phyloP scores from a whole-genome alignment of 64 coral and sea anemone genomes.

The Stylophora pistillata region DNA sequence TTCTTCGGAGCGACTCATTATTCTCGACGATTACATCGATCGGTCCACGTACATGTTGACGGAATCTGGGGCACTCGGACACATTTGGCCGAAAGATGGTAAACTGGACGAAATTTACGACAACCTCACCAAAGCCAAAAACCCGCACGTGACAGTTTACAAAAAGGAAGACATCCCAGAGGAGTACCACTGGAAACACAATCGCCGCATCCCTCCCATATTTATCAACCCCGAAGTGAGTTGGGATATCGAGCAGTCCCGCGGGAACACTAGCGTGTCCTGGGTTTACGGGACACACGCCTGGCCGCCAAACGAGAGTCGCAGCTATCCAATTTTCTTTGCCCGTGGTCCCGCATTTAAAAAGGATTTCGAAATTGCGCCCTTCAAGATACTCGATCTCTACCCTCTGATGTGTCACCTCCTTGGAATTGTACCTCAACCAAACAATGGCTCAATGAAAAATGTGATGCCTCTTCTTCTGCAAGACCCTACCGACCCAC shows the following conservation, averaged over 20 bases:
- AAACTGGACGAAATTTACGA: constrained; percentile 42
- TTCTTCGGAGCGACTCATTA: constrained; percentile 6
- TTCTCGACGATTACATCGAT: constrained; percentile 34
- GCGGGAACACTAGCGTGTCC: not conserved
- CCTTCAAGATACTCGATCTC: constrained; percentile 43
- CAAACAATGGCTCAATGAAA: not conserved
- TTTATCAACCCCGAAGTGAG: constrained; percentile 41
- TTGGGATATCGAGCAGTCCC: constrained; percentile 19
- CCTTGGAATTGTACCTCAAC: constrained; percentile 2
- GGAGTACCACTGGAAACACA: constrained; percentile 66
- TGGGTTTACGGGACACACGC: constrained; percentile 10
- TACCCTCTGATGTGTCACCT: constrained; percentile 20
- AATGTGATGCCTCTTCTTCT: not conserved
- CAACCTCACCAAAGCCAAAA: constrained; percentile 44
- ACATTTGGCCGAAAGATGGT: constrained; percentile 37
- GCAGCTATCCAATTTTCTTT: constrained; percentile 59
- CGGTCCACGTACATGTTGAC: constrained; percentile 2
- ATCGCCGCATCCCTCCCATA: constrained; percentile 69
- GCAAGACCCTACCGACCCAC: not conserved
- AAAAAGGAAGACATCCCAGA: constrained; percentile 63
- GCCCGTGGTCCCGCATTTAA: constrained; percentile 70
- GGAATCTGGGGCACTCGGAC: constrained; percentile 14
- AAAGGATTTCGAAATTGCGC: constrained; percentile 34
- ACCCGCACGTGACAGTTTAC: constrained; percentile 43
- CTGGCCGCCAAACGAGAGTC: constrained; percentile 2